phyloP scores from a whole-genome alignment of 2,888 invertebrate species.

The Himalopsyche anomala region DNA sequence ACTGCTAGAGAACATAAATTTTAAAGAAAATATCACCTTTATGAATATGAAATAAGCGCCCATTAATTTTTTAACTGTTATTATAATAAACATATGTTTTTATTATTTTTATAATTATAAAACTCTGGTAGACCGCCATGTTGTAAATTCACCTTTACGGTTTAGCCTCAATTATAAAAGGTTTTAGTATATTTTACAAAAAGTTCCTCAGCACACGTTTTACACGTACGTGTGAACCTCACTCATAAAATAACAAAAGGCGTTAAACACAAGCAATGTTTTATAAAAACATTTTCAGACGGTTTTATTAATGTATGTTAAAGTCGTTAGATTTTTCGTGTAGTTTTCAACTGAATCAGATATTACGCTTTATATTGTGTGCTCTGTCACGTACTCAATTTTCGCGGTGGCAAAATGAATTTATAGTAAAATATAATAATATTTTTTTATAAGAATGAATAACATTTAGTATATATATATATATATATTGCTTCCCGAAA shows the following conservation, averaged over 20 bases:
- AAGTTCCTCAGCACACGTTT: not conserved
- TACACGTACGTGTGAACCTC: not conserved
- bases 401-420: not conserved
- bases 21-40: too few species aligned
- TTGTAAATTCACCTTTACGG: not conserved
- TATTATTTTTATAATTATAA: too few species aligned
- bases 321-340: not conserved
- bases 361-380: not conserved
- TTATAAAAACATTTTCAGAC: not conserved
- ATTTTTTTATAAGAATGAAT: too few species aligned
- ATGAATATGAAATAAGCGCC: too few species aligned
- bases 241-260: not conserved
- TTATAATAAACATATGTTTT: too few species aligned
- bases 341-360: not conserved
- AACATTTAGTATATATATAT: too few species aligned
- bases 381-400: not conserved
- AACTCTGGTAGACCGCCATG: not conserved
- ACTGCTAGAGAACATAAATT: too few species aligned
- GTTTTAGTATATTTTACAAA: not conserved
- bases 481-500: too few species aligned
- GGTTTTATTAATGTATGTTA: not conserved
- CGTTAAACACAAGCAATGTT: not conserved
- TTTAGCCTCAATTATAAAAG: conserved; percentile 7
- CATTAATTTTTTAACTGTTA: too few species aligned
- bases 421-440: not conserved